These are phyloP conservation scores for Oncorhynchus masou DNA, from an alignment of 2,113 vertebrate genomes.

Conservation along the genomic window DNA sequence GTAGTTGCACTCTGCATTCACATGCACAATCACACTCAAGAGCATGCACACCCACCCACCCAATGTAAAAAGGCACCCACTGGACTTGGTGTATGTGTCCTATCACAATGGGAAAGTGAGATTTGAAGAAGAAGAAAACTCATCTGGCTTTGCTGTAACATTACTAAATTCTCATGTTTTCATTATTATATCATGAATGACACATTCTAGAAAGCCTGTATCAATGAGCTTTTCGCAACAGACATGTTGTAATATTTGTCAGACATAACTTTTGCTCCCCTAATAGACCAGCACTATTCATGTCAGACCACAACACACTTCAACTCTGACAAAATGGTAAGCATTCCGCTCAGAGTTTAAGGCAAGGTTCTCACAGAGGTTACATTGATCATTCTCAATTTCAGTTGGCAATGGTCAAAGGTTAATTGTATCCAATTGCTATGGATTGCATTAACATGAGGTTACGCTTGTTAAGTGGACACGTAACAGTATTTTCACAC, in stretches of 20 bases:
- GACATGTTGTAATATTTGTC: slow-evolving; percentile 15
- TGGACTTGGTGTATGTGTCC: slow-evolving; percentile 29
- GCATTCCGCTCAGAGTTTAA: neutral
- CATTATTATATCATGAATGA: slow-evolving; percentile 33
- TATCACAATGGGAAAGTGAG: slow-evolving; percentile 18
- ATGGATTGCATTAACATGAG: slow-evolving; percentile 9
- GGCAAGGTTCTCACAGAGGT: neutral
- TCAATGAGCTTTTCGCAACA: slow-evolving; percentile 30
- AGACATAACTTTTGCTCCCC: slow-evolving; percentile 23
- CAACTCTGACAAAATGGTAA: slow-evolving; percentile 15
- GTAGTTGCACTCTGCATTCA: neutral
- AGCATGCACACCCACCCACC: slow-evolving; percentile 4
- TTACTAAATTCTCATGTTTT: slow-evolving; percentile 41
- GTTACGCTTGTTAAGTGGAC: slow-evolving; percentile 15
- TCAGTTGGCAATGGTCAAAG: neutral
- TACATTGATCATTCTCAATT: neutral
- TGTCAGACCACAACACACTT: neutral
- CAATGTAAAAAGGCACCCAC: slow-evolving; percentile 33
- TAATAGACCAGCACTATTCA: neutral
- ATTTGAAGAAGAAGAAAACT: slow-evolving; percentile 12
- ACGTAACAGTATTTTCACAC: slow-evolving; percentile 30
- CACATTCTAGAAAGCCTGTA: slow-evolving; percentile 14
- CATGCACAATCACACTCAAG: slow-evolving; percentile 27
- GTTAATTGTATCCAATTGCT: neutral
- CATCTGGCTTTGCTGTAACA: slow-evolving; percentile 36